Conservation (phyloP, 1,140 invertebrate genomes). For the Drosophila ercepeae region DNA sequence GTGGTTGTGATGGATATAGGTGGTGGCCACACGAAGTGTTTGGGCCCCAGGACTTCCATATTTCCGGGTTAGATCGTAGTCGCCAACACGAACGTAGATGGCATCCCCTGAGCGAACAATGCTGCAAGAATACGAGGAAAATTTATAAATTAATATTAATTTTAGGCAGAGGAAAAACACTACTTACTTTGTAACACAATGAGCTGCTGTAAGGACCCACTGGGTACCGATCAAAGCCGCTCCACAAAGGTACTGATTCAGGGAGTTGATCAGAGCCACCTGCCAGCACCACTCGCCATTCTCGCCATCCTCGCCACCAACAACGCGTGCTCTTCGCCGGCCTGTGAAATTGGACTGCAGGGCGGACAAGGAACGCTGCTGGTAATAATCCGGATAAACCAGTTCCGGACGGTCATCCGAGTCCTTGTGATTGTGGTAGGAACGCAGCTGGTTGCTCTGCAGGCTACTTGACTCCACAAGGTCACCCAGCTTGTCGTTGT, state of each 20-base stretch:
- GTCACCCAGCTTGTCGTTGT: conserved; percentile 81
- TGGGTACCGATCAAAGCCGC: conserved; percentile 96
- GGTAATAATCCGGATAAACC: conserved; percentile 63
- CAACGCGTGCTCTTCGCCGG: conserved; percentile 88
- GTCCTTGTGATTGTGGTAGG: conserved; percentile 59
- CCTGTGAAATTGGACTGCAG: conserved; percentile 42
- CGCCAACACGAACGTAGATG: conserved; percentile 96
- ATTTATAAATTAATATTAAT: no score
- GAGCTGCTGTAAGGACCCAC: conserved; percentile 97
- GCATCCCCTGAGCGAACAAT: conserved; percentile 95
- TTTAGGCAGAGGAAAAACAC: no score
- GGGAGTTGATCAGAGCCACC: conserved; percentile 95
- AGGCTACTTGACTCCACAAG: conserved; percentile 50
- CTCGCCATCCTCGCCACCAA: conserved; percentile 95
- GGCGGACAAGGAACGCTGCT: conserved; percentile 15
- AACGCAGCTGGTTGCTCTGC: conserved; percentile 66
- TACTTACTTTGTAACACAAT: conserved; percentile 97
- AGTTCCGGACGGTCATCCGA: conserved; percentile 22
- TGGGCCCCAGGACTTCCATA: conserved; percentile 94
- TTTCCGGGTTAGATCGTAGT: conserved; percentile 94
- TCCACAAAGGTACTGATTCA: conserved; percentile 98
- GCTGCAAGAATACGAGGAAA: conserved; percentile 84
- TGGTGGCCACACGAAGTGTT: conserved; percentile 94
- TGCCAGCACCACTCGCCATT: conserved; percentile 98
- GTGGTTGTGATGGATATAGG: conserved; percentile 98